Conservation (phyloP, 1,140 invertebrate species). For the Schmidtea mediterranea region DNA sequence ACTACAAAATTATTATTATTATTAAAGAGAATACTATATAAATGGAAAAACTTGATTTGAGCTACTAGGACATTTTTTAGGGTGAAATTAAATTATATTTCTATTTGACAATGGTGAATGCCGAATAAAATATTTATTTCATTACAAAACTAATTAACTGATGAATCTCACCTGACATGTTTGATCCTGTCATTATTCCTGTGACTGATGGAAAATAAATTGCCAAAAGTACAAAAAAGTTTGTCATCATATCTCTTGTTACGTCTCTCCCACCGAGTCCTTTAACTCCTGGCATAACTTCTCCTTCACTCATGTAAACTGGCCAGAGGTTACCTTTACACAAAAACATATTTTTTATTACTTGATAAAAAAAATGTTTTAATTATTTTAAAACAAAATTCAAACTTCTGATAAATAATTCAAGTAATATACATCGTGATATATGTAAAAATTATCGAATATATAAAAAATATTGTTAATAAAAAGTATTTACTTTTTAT, state of each 20-base stretch:
- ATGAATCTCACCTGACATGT: conserved; percentile 86
- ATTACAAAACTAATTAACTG: conserved; percentile 18
- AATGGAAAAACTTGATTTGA: conserved; percentile 47
- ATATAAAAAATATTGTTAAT: too few species aligned
- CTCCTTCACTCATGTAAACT: not conserved
- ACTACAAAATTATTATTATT: too few species aligned
- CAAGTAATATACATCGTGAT: too few species aligned
- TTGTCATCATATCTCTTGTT: conserved; percentile 46
- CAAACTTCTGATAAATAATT: too few species aligned
- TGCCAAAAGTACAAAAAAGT: conserved; percentile 86
- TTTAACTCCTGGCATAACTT: not conserved
- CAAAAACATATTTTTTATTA: too few species aligned
- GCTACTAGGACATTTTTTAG: conserved; percentile 36
- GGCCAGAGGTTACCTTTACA: too few species aligned
- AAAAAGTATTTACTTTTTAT: conserved; percentile 13
- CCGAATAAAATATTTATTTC: not conserved
- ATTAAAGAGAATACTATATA: conserved; percentile 84
- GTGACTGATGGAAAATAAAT: conserved; percentile 98
- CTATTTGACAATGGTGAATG: too few species aligned
- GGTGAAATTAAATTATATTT: too few species aligned
- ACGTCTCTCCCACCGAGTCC: not conserved
- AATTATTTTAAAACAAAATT: too few species aligned
- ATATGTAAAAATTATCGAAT: too few species aligned
- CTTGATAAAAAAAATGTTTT: too few species aligned
- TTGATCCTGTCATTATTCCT: conserved; percentile 96